Percentiles rank a stretch among this genome's conserved stretches.
These are phyloP conservation scores for Calyptomena viridis DNA, from an alignment of 2,113 vertebrate species.

Conservation along the genomic window DNA sequence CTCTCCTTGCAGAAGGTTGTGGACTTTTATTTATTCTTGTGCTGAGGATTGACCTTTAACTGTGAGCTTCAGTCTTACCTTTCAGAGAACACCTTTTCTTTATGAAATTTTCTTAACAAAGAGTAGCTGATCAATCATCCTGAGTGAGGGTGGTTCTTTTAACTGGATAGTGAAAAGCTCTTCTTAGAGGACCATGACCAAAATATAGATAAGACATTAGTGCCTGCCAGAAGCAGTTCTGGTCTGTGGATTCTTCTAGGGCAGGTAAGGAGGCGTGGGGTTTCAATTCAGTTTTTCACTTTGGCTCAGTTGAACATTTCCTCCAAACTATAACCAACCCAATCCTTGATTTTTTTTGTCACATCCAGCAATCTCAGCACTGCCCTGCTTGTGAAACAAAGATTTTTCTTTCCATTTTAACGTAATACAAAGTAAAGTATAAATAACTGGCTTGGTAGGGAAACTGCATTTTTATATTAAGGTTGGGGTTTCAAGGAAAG, in stretches of 20 bases:
- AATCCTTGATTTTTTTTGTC: not conserved
- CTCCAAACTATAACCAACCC: not conserved
- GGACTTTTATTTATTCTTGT: not conserved
- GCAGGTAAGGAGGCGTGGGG: not conserved
- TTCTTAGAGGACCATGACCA: not conserved
- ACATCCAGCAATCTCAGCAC: not conserved
- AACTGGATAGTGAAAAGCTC: not conserved
- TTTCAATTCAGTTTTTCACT: not conserved
- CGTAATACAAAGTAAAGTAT: not conserved
- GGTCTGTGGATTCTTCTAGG: not conserved
- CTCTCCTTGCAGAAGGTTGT: not conserved
- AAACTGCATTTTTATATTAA: not conserved
- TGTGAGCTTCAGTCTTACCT: not conserved
- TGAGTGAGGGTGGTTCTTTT: not conserved
- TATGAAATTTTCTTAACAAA: not conserved
- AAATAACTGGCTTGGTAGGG: not conserved
- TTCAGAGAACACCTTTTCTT: not conserved
- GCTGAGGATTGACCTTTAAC: not conserved
- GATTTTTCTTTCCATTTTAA: not conserved
- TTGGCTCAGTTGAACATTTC: not conserved
- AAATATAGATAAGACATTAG: not conserved
- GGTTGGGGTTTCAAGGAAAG: not conserved
- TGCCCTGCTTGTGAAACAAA: not conserved
- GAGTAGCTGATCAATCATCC: not conserved
- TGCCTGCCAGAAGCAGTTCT: not conserved